A percentile compares a stretch with the other conserved stretches of the same genome.
Conservation (phyloP, 2,797 vertebrate species). For the Percopsis omiscomaycus region DNA sequence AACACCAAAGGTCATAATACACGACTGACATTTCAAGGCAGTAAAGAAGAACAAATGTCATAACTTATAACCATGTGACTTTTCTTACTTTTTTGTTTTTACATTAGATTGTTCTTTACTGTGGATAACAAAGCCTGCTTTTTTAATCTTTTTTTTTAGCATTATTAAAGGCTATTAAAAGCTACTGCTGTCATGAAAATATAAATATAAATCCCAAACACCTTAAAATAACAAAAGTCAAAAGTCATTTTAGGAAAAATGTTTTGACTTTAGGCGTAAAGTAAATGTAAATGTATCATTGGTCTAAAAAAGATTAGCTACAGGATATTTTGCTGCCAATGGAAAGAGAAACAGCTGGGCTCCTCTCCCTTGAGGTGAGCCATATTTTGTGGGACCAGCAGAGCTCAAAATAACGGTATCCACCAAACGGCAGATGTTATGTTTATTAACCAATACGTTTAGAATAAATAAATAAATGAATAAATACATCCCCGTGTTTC, state of each 20-base stretch:
- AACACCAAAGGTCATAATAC: constrained; percentile 31
- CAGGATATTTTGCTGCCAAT: neutral
- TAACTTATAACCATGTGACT: neutral
- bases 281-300: neutral
- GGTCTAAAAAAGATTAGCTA: neutral
- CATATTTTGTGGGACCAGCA: neutral
- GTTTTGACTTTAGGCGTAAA: neutral
- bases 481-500: no score
- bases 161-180: neutral
- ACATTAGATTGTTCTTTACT: constrained; percentile 2
- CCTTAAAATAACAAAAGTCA: no score
- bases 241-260: neutral
- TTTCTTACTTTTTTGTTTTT: neutral
- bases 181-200: no score
- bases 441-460: neutral
- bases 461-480: neutral
- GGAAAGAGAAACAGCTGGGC: neutral
- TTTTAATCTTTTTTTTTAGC: constrained; percentile 3
- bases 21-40: constrained; percentile 30
- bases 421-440: neutral
- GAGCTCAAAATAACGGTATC: neutral
- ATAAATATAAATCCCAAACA: no score
- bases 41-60: constrained; percentile 3
- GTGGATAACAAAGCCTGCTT: constrained; percentile 20
- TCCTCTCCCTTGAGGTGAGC: neutral